Conservation (phyloP, 2,888 invertebrate genomes). For the Idaea straminata region DNA sequence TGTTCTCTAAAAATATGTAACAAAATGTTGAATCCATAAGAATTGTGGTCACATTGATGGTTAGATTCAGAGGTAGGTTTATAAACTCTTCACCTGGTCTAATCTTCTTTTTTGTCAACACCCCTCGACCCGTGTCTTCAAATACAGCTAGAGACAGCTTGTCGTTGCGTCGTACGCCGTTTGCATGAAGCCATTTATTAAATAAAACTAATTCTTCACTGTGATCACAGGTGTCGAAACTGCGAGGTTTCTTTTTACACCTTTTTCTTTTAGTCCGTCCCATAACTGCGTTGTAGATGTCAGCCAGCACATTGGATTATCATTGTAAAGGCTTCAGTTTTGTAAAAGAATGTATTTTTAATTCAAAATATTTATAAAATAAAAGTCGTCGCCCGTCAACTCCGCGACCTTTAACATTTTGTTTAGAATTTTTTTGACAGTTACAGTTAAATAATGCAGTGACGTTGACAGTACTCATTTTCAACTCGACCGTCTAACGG, state of each 20-base stretch:
- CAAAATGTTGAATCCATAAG: constrained; percentile 78
- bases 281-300: constrained; percentile 46
- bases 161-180: constrained; percentile 79
- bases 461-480: not conserved
- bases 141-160: constrained; percentile 81
- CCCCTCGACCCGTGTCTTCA: constrained; percentile 85
- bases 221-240: constrained; percentile 56
- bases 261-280: constrained; percentile 75
- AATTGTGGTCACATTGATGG: constrained; percentile 80
- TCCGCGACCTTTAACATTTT: not conserved
- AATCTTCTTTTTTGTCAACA: constrained; percentile 81
- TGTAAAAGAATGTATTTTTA: not conserved
- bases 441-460: not conserved
- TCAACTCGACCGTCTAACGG: not conserved
- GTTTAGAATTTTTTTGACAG: no score
- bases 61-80: constrained; percentile 79
- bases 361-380: not conserved
- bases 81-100: constrained; percentile 80
- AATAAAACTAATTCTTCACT: constrained; percentile 65
- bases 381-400: not conserved
- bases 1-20: constrained; percentile 63
- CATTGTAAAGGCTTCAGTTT: not conserved
- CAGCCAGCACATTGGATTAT: not conserved
- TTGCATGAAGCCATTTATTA: constrained; percentile 75
- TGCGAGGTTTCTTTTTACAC: constrained; percentile 48